Base-by-base conservation (phyloP, 1,140 invertebrate species). In the Scaptomyza hsui region DNA sequence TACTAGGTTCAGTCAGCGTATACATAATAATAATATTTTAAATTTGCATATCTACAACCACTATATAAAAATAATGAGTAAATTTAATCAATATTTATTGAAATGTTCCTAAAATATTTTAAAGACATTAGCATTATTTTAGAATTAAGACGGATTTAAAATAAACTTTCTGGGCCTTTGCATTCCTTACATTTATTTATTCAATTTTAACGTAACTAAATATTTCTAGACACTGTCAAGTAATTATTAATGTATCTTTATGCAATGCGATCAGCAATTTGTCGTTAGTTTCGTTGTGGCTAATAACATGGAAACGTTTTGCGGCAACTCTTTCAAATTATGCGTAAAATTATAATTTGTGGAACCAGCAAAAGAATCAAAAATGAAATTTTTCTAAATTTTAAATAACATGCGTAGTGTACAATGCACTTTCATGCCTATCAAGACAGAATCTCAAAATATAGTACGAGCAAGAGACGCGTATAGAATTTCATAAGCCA, bases 401-500 rank as follows among this genome's bases (percentile, higher is more conserved):
- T 45, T 6, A 44, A 57, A 59, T 9, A 79, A 52, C 76, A 77
- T 71, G 81, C 81, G 52, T 67, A 41, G 1, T 16, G 49, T 26
- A 29, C 5, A 42, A 37, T 63, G 55, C 53, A 78, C 60, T 68
- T 75, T 69, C 79, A 83, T 85, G 75, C 79, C 35, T 49, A 65
- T 64, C 39, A 21, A 72, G 56, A 70, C 42, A 39, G 10, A 55
- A 70, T 67, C 61, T 76, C 70, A 71, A 85, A 85, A 69, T 70
- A 41, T n/a, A 29, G 21, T 26, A 65, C 49, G n/a, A 49, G 62
- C 47, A 62, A 45, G 77, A 74, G 69, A 80, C 49, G 81, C 77
- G 82, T 80, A 61, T 85, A 49, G 77, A 86, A 85, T 85, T 85
- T 80, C 80, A 86, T 61, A 62, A 53, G 35, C 29, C 35, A 57